Base-by-base conservation (phyloP, 2,888 invertebrate genomes). In the Thecophora atra region DNA sequence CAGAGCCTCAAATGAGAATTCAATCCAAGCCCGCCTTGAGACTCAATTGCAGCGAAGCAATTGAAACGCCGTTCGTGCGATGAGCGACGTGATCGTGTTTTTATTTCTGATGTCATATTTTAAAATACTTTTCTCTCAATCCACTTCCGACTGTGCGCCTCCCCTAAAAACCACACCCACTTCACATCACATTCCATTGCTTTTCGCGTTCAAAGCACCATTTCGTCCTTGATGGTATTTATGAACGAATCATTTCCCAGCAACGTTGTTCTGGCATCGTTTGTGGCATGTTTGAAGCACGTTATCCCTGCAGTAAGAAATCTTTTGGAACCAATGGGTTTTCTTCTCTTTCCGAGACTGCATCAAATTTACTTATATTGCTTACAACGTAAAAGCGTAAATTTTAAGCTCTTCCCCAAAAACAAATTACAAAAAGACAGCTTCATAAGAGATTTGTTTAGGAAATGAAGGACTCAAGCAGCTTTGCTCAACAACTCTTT, bases 71-170 rank as follows among this genome's bases (percentile, higher is more conserved):
- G 44, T 64, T 44, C 47, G 47, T 64, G 68, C 68, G 68, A 58
- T 68, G 58, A 26, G 42, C 54, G 44, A 44, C 68, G 58, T 68
- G 58, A 44, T 68, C 68, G 68, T 68, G 68, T 44, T 42, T 42
- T 44, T 56, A 56, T 42, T 68, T 68, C 19, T 58, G 21, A 68
- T 58, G 68, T 68, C 42, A 13, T n/a, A 15, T 60, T 60, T 60
- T 28, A 60, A n/a, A 47, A n/a, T n/a, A 47, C 47, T 28, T 56
- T 19, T 56, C 56, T 21, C 17, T 1, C 56, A 2, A 13, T 30
- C 58, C 24, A 13, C 17, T 17, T 4, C 58, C 6, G 21, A 2
- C 56, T n/a, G 21, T n/a, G 11, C 42, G 42, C 44, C 21, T 37
- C 44, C 19, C 19, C 19, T 44, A 0, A 19, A 3, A 42, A 15